Evolutionary conservation across 1,140 invertebrate species (phyloP).

Genomic region (Nilaparvata lugens): DNA sequence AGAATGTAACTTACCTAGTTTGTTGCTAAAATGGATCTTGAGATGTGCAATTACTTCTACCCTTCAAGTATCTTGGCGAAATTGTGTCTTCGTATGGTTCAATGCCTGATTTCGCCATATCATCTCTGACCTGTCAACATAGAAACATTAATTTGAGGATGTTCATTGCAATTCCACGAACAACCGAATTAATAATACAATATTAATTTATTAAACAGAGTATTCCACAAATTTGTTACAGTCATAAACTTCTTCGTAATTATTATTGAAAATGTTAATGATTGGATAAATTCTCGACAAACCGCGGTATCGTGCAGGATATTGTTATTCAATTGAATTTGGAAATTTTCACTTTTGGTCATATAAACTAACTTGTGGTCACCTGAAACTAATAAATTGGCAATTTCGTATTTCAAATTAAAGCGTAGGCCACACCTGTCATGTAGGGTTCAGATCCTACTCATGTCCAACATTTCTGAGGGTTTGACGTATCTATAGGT

Average conservation of each 20-base stretch:
- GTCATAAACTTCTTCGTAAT: not conserved
- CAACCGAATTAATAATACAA: not conserved
- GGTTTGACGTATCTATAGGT: too few relatives aligned
- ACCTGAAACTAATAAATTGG: too few relatives aligned
- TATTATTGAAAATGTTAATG: not conserved
- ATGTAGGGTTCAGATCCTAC: too few relatives aligned
- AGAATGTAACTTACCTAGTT: not conserved
- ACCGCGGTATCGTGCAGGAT: too few relatives aligned
- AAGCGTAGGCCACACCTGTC: too few relatives aligned
- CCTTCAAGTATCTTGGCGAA: constrained; percentile 25
- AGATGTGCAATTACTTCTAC: constrained; percentile 26
- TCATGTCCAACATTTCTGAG: too few relatives aligned
- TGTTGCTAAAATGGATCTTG: constrained; percentile 25
- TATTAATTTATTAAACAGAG: not conserved
- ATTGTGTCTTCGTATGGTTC: constrained; percentile 39
- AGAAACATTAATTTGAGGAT: not conserved
- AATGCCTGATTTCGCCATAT: constrained; percentile 39
- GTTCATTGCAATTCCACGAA: not conserved
- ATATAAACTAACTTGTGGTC: too few relatives aligned
- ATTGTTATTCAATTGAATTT: too few relatives aligned
- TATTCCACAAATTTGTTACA: not conserved
- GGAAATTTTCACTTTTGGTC: too few relatives aligned
- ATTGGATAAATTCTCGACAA: not conserved
- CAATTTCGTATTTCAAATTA: too few relatives aligned
- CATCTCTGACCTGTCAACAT: constrained; percentile 36